Percentiles rank a stretch among this genome's conserved stretches.
Evolutionary conservation across 1,140 invertebrate species (phyloP).

Genomic region (Oreohelix idahoensis): DNA sequence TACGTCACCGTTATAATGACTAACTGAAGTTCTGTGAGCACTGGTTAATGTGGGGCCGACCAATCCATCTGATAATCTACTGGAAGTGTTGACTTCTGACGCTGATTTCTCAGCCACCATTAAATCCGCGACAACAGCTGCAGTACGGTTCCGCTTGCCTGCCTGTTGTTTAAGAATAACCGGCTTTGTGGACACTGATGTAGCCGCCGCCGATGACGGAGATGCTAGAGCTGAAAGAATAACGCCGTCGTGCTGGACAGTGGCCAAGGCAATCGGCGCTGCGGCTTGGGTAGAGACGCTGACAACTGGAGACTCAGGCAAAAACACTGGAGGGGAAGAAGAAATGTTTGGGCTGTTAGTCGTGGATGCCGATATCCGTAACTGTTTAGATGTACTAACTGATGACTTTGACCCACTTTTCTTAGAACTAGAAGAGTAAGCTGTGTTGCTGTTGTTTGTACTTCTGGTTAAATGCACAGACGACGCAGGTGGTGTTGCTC

Average conservation of each 20-base stretch:
- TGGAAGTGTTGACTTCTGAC: neutral
- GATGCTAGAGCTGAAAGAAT: slow-evolving; percentile 33
- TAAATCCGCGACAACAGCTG: neutral
- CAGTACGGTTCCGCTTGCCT: neutral
- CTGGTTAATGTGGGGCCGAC: neutral
- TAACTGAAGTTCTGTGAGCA: neutral
- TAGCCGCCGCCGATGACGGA: slow-evolving; percentile 30
- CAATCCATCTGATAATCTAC: neutral
- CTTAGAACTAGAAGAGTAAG: neutral
- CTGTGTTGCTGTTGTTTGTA: neutral
- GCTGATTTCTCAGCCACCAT: neutral
- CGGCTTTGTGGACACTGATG: neutral
- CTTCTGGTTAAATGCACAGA: neutral
- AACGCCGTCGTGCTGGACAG: slow-evolving; percentile 30
- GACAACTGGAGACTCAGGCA: neutral
- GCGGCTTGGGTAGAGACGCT: neutral
- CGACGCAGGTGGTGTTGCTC: neutral
- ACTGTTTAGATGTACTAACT: neutral
- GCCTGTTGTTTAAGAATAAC: neutral
- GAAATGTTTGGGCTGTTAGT: neutral
- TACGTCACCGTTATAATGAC: neutral
- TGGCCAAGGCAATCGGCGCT: neutral
- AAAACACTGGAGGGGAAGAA: neutral
- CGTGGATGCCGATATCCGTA: neutral
- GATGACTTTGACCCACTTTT: neutral